These are phyloP conservation scores for Diacarnus erythraeanus DNA, from an alignment of 37 sponge, comb jelly and placozoan species.

Conservation along the genomic window DNA sequence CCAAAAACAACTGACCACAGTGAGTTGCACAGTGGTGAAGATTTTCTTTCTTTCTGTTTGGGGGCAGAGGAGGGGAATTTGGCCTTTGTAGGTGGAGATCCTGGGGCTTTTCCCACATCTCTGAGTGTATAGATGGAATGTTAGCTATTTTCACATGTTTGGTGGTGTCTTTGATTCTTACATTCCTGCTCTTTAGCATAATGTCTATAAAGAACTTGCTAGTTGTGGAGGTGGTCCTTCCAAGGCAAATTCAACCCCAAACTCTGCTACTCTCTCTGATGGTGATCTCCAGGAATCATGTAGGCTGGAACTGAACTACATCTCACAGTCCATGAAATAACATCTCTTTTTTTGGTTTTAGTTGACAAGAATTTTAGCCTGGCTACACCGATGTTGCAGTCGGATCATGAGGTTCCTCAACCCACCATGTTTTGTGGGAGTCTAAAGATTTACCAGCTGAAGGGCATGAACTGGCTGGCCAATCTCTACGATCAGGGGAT, in stretches of 20 bases:
- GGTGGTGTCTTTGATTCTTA: no score
- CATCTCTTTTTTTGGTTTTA: constrained; percentile 2
- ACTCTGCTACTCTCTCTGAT: not conserved
- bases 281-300: constrained; percentile 42
- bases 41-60: not conserved
- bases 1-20: constrained; percentile 38
- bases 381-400: constrained; percentile 75
- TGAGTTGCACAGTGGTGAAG: not conserved
- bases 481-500: constrained; percentile 95
- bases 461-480: constrained; percentile 97
- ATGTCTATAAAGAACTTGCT: constrained; percentile 7
- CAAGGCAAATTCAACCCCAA: no score
- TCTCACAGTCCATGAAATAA: not conserved
- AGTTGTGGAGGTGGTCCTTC: not conserved
- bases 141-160: not conserved
- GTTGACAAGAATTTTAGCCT: constrained; percentile 86
- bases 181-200: not conserved
- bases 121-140: no score
- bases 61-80: no score
- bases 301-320: not conserved
- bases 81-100: no score
- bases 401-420: constrained; percentile 71
- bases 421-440: constrained; percentile 80
- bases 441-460: constrained; percentile 91
- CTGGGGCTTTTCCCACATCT: no score